Percentiles rank a stretch among this genome's conserved stretches.
Evolutionary conservation across 2,888 invertebrate species (phyloP).

Genomic region (Dynastes grantii): DNA sequence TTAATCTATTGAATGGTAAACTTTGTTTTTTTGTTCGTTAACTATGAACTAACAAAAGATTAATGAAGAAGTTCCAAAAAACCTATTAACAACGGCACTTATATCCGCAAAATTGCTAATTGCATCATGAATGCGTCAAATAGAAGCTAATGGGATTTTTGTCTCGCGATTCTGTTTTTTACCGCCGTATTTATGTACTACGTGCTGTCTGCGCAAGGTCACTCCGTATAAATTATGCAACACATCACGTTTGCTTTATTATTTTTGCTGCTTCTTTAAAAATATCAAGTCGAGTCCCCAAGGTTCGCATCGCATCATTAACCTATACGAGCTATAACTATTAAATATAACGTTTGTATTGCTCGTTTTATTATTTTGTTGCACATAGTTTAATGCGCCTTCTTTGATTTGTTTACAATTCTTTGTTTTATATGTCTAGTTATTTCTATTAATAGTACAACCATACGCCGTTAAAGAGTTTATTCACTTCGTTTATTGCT

Average conservation of each 20-base stretch:
- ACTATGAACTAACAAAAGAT: too few species aligned
- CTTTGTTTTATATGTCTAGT: too few species aligned
- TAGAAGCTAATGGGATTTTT: constrained; percentile 30
- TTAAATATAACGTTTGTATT: neutral
- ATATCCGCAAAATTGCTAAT: neutral
- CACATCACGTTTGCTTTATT: neutral
- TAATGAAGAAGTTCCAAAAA: too few species aligned
- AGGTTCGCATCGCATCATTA: constrained; percentile 4
- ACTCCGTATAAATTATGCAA: constrained; percentile 24
- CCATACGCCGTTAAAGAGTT: too few species aligned
- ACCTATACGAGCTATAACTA: neutral
- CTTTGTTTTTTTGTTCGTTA: too few species aligned
- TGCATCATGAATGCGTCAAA: neutral
- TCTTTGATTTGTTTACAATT: too few species aligned
- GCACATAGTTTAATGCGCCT: neutral
- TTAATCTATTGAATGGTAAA: too few species aligned
- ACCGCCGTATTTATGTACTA: neutral
- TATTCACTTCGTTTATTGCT: too few species aligned
- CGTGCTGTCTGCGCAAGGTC: constrained; percentile 21
- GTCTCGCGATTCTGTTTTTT: constrained; percentile 6
- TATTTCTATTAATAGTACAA: too few species aligned
- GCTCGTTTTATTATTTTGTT: neutral
- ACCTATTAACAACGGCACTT: too few species aligned
- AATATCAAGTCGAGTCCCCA: constrained; percentile 15
- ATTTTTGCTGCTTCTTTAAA: constrained; percentile 24